Conservation (phyloP, 1,140 invertebrate species). For the Drosophila jambulina region DNA sequence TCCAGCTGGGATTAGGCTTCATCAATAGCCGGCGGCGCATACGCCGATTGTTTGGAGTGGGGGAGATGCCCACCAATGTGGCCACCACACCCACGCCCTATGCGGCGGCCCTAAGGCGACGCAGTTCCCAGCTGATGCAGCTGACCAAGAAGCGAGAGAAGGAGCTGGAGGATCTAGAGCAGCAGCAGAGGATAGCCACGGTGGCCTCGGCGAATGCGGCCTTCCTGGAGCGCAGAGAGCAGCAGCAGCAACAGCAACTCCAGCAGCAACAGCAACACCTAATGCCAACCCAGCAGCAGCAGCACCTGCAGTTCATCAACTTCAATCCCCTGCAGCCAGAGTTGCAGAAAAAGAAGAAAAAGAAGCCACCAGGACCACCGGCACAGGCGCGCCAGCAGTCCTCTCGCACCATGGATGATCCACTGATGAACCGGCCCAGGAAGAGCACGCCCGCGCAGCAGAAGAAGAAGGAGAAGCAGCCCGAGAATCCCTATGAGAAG, state of each 20-base stretch:
- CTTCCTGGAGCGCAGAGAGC: conserved; percentile 60
- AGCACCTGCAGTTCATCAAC: conserved; percentile 21
- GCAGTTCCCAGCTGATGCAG: conserved; percentile 76
- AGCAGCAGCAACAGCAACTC: conserved; percentile 18
- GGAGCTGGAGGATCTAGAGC: conserved; percentile 65
- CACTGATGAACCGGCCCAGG: conserved; percentile 77
- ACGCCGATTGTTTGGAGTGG: conserved; percentile 68
- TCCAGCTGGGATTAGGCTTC: conserved; percentile 73
- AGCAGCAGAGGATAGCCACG: conserved; percentile 77
- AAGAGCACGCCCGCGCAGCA: conserved; percentile 52
- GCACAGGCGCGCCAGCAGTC: conserved; percentile 72
- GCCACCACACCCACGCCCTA: conserved; percentile 48
- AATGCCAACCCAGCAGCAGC: neutral
- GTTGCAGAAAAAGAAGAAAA: conserved; percentile 73
- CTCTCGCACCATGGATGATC: conserved; percentile 78
- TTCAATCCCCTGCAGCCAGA: conserved; percentile 48
- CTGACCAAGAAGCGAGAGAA: conserved; percentile 72
- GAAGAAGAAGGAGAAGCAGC: conserved; percentile 67
- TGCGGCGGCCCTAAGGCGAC: conserved; percentile 56
- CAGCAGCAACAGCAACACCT: conserved; percentile 22
- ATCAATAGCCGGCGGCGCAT: conserved; percentile 81
- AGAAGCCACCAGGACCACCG: conserved; percentile 75
- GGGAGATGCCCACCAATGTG: conserved; percentile 20
- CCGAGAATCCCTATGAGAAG: conserved; percentile 76
- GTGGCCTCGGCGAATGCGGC: conserved; percentile 77